Evolutionary conservation across 1,140 invertebrate genomes (phyloP), one percentile per base, ranked within the genome.

Genomic region (Drosophila oshimai): DNA sequence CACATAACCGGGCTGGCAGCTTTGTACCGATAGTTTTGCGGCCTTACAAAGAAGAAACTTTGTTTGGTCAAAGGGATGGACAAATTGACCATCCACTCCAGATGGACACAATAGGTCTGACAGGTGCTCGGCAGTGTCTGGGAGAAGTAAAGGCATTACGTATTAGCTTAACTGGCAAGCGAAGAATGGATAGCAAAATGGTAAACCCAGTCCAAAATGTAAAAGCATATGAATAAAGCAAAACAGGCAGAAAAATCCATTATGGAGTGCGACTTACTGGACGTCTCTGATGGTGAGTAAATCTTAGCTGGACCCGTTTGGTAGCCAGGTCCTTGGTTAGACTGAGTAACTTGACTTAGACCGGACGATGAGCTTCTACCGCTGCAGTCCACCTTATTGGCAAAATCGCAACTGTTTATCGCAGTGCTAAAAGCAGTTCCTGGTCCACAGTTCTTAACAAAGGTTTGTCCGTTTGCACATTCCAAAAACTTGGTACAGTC

Each of bases 21-120:
- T 91, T 91, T 94, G 93, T 10, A 94, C 90, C 47, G 91, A 93
- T 42, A 31, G 93, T 93, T 45, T 86, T 6, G 61, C 91, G 4
- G 94, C 94, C 90, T 90, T 86, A 79, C 95, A 96, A 45, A 93
- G 93, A 1, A 96, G 71, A 72, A 93, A 96, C 73, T 94, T 94
- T 6, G 89, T 91, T 55, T 95, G 95, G 47, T 94, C 93, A 5
- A 91, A 90, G 2, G 94, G 93, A 91, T 95, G 93, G 0, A 93
- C 92, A 26, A 93, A 91, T 4, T 94, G 47, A 12, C 94, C 94
- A 15, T 68, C 37, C 7, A 70, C 74, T 4, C 69, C 74, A 12
- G 17, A 24, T 5, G 84, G 77, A 37, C 89, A 90, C 26, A 64
- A 36, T 0, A 83, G 22, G 15, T 71, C 80, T 49, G 6, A 45